Percentiles rank a stretch among this genome's conserved stretches.
Conservation (phyloP, 2,888 invertebrate genomes). For the Eudasyphora cyanicolor region DNA sequence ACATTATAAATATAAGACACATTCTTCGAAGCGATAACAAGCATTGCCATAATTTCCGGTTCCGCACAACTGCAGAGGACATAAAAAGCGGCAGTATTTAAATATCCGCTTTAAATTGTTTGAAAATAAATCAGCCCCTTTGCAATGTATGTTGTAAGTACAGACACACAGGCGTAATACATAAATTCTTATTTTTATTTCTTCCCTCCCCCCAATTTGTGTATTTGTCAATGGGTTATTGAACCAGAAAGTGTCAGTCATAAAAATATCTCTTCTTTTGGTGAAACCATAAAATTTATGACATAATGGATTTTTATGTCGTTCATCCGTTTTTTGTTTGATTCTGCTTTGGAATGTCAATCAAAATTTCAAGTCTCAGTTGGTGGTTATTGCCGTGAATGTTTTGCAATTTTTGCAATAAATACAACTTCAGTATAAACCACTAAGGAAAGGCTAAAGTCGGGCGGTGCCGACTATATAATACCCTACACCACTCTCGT, state of each 20-base stretch:
- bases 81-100: background rate
- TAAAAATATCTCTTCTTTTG: background rate
- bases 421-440: too few species aligned
- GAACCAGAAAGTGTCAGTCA: conserved; percentile 32
- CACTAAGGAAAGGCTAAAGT: too few species aligned
- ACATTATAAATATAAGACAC: too few species aligned
- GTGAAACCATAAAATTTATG: conserved; percentile 17
- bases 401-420: background rate
- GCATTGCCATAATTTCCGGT: background rate
- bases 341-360: conserved; percentile 13
- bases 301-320: conserved; percentile 29
- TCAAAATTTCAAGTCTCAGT: conserved; percentile 31
- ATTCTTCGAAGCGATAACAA: background rate
- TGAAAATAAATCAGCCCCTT: background rate
- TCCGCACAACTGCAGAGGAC: background rate
- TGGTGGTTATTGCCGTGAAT: conserved; percentile 69
- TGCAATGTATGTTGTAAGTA: background rate
- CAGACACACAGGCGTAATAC: background rate
- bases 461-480: too few species aligned
- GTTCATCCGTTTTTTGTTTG: background rate
- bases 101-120: background rate
- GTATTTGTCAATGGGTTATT: conserved; percentile 42
- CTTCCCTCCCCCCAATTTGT: background rate
- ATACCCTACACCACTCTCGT: too few species aligned
- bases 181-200: conserved; percentile 19